These are phyloP conservation scores for Manis crassicaudata DNA, from an alignment of 2,797 vertebrate genomes.

Conservation along the genomic window DNA sequence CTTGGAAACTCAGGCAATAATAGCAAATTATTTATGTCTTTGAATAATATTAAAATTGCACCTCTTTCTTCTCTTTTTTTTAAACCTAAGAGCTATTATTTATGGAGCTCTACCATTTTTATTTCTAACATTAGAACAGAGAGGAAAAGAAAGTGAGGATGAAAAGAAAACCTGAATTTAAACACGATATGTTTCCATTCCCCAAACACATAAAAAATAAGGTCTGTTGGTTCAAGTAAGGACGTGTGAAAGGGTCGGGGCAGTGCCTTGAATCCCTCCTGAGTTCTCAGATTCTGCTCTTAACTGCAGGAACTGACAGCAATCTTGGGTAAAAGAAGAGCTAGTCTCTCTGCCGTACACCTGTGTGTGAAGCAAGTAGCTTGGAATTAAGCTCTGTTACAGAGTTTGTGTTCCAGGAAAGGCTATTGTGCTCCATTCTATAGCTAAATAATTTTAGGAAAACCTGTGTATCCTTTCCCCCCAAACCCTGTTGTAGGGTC, in stretches of 20 bases:
- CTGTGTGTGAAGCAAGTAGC: neutral
- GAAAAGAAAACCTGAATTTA: slow-evolving; percentile 31
- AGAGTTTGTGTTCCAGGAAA: neutral
- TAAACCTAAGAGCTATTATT: slow-evolving; percentile 17
- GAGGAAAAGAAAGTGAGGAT: neutral
- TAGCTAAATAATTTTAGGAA: neutral
- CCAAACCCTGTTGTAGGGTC: neutral
- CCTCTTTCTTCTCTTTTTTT: neutral
- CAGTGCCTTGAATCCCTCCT: neutral
- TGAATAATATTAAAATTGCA: slow-evolving; percentile 14
- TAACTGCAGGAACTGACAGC: neutral
- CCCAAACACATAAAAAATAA: neutral
- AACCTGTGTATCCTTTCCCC: neutral
- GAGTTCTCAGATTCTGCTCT: neutral
- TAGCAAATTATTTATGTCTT: slow-evolving; percentile 48
- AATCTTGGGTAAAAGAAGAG: neutral
- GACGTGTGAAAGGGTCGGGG: neutral
- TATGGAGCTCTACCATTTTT: neutral
- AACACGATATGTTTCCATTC: neutral
- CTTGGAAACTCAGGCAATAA: neutral
- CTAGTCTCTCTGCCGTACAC: neutral
- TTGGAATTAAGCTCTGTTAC: neutral
- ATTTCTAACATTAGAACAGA: slow-evolving; percentile 17
- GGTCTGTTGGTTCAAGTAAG: neutral
- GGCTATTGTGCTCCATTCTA: neutral